Evolutionary conservation across 1,140 invertebrate genomes (phyloP).

Genomic region (Palaemon carinicauda): DNA sequence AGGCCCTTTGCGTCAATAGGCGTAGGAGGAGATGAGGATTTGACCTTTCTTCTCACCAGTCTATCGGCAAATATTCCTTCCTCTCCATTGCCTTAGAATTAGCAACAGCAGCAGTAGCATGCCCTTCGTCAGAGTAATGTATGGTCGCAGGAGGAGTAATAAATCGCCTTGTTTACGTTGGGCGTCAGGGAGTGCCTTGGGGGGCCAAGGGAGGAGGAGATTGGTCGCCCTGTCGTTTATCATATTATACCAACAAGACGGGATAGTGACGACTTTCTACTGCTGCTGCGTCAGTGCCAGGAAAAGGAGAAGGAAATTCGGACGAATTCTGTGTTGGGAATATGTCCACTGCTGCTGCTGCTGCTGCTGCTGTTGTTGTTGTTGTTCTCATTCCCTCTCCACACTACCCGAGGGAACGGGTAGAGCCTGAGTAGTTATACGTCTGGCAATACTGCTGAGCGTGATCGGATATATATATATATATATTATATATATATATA

Average conservation of each 20-base stretch:
- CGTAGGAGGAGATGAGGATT: too few species aligned
- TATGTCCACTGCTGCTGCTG: too few species aligned
- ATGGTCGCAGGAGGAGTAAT: slow-evolving; percentile 49
- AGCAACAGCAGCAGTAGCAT: slow-evolving; percentile 18
- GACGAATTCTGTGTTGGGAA: background rate
- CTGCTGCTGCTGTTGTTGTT: too few species aligned
- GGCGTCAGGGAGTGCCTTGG: slow-evolving; percentile 41
- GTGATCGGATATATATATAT: too few species aligned
- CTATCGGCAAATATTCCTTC: background rate
- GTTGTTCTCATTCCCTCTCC: too few species aligned
- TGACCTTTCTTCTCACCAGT: background rate
- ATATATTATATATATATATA: too few species aligned
- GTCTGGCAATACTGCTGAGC: too few species aligned
- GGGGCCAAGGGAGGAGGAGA: slow-evolving; percentile 35
- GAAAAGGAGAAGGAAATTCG: background rate
- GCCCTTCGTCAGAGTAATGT: slow-evolving; percentile 49
- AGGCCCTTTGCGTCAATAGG: too few species aligned
- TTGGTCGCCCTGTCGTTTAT: slow-evolving; percentile 17
- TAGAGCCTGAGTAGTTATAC: too few species aligned
- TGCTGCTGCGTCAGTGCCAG: background rate
- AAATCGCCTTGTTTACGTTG: slow-evolving; percentile 52
- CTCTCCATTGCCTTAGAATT: background rate
- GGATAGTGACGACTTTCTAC: too few species aligned
- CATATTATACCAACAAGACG: slow-evolving; percentile 6
- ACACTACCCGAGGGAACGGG: too few species aligned